Conservation (phyloP, 2,113 vertebrate genomes). For the Clarias batrachus region DNA sequence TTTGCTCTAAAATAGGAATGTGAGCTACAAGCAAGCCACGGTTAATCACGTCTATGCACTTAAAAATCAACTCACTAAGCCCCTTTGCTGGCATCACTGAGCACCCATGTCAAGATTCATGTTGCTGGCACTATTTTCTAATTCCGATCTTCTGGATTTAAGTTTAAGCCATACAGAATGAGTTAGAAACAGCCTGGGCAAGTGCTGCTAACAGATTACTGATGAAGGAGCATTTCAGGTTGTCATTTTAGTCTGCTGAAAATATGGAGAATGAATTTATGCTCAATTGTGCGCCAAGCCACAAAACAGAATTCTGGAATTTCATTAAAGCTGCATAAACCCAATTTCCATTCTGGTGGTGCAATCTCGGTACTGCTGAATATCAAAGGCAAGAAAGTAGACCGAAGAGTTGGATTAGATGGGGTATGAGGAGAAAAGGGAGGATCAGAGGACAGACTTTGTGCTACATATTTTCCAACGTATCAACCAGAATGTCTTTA, state of each 20-base stretch:
- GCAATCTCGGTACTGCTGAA: constrained; percentile 52
- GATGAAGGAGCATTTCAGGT: constrained; percentile 45
- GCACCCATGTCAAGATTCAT: constrained; percentile 46
- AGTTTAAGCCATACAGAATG: constrained; percentile 28
- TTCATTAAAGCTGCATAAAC: constrained; percentile 56
- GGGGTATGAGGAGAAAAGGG: neutral
- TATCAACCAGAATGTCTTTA: constrained; percentile 12
- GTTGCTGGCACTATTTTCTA: constrained; percentile 48
- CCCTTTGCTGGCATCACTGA: constrained; percentile 31
- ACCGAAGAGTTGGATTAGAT: constrained; percentile 6
- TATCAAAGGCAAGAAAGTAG: constrained; percentile 50
- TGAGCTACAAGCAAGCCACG: constrained; percentile 50
- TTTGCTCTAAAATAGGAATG: constrained; percentile 43
- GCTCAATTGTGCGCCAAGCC: constrained; percentile 49
- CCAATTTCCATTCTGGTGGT: constrained; percentile 53
- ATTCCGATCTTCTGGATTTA: constrained; percentile 30
- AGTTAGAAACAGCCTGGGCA: constrained; percentile 23
- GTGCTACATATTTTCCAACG: constrained; percentile 16
- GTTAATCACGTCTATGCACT: constrained; percentile 57
- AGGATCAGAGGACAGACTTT: constrained; percentile 20
- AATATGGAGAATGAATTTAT: constrained; percentile 56
- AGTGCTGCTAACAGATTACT: constrained; percentile 39
- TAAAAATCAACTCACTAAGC: constrained; percentile 50
- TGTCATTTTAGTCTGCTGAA: constrained; percentile 53
- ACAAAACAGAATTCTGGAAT: constrained; percentile 58